Base-by-base conservation (phyloP, 2,113 vertebrate genomes). In the Chascanopsetta lugubris region DNA sequence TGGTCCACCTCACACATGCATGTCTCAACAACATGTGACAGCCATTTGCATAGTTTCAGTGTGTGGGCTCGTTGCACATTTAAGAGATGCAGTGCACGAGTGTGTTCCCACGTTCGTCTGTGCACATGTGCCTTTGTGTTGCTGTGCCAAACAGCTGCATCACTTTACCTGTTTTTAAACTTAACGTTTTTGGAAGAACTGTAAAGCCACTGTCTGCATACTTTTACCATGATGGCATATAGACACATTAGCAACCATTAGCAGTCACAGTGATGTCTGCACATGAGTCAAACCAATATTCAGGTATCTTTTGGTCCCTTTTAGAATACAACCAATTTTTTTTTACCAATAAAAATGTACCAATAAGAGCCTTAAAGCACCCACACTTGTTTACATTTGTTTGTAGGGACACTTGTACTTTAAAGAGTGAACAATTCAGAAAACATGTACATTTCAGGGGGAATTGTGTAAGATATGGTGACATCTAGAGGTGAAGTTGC, bases 121-220 rank as follows among this genome's bases (percentile, higher is more conserved):
- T 49, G 49, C 10, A 26, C 29, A 22, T 9, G 40, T 51, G 18
- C 4, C 12, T 11, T 56, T 40, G 40, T 38, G 2, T 45, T 6
- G 27, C 42, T 59, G 34, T 17, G 32, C 30, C 27, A 50, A 61
- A 71, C 62, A 69, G 72, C 62, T 69, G 67, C 54, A 79, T 43
- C 32, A 4, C 25, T 75, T 75, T 69, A 57, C 71, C 20, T n/a
- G 36, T 30, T 45, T 13, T 47, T 15, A 15, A 13, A 25, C 45
- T 63, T 22, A 3, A n/a, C n/a, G n/a, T n/a, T n/a, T n/a, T n/a
- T n/a, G n/a, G n/a, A n/a, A n/a, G n/a, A n/a, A n/a, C n/a, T n/a
- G n/a, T n/a, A n/a, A n/a, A n/a, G n/a, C n/a, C n/a, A n/a, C n/a
- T n/a, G n/a, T n/a, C n/a, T n/a, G n/a, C n/a, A n/a, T n/a, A n/a